Base-by-base conservation (phyloP, 2,797 vertebrate species). In the Arctocebus calabarensis region DNA sequence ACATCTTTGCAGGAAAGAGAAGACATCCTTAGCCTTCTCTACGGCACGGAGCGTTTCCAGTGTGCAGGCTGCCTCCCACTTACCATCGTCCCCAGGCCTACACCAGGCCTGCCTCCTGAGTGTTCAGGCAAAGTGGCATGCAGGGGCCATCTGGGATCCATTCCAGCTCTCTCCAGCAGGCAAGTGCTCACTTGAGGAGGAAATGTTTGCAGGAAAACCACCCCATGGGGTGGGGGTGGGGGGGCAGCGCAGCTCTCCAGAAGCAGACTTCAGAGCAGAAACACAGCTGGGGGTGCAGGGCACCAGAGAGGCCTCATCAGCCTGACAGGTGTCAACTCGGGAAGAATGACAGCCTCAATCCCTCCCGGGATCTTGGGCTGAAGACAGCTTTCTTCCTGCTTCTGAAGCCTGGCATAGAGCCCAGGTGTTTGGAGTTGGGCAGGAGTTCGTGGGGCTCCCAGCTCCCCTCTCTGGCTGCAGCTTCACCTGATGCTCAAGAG, bases 301-400 rank as follows among this genome's bases (percentile, higher is more conserved):
- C 27, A 62, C 52, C 34, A 22, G 37, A 45, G 29, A 68, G 48
- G 25, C 59, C 82, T 78, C 45, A 0, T 77, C 88, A 8, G 14
- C 1, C 0, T 43, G 78, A 88, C 92, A 77, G 74, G 55, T 75
- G 64, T 85, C 93, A 86, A 7, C 61, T 52, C 8, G n/a, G 74
- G 16, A 34, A 61, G 43, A 94, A 40, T 66, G 81, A 88, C 96
- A 62, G 55, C 55, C 57, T 37, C 45, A 7, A 4, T 61, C 27
- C 23, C 95, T 52, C 84, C 23, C 7, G 37, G 86, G 94, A 55
- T 55, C 78, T 83, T 66, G 59, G 81, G 12, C 25, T 48, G 66
- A 10, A 84, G 74, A 32, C 4, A 71, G 43, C 19, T 32, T 66
- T 29, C n/a, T 71, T 16, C 13, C 27, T 23, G 75, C 74, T 34